Evolutionary conservation across 2,113 vertebrate genomes (phyloP), one percentile per base, ranked within the genome.

Genomic region (Fulica atra): DNA sequence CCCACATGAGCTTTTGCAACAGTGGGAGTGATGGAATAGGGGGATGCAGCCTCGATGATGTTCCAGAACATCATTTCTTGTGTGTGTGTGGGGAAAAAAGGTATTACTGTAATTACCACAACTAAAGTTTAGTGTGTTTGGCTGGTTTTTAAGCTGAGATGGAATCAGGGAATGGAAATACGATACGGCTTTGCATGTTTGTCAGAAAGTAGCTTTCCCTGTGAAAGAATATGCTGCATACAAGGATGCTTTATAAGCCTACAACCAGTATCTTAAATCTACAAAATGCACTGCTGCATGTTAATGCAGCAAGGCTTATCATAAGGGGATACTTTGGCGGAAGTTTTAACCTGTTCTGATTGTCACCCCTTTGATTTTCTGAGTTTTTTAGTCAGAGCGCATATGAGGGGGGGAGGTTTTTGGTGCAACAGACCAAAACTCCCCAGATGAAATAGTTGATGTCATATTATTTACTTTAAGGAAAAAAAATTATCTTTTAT

Each of bases 51-150:
- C 56, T 80, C 42, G 44, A 20, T 74, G 79, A 56, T 33, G 26
- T 40, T 84, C 73, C 81, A 84, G 81, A 70, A 78, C 28, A 91
- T 73, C 11, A 68, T 79, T 93, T 79, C 61, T 87, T 60, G 38
- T 33, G 40, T 60, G 38, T 33, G 40, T 82, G 50, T 88, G 68
- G 42, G 77, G 84, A 84, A 77, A 87, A 31, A 9, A 68, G 50
- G n/a, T 79, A 48, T 93, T 79, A 63, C 73, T 86, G 53, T 77
- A 90, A 93, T 93, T 94, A 72, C 51, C 53, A 36, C 42, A 80
- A 59, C 33, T 74, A 46, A 96, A 95, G 81, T 65, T 61, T n/a
- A 61, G 59, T 77, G 76, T 61, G 50, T 89, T 87, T 38, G 85
- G 64, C 83, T 84, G 68, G 10, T 53, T 94, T 94, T 85, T 82